Percentiles rank a stretch among this genome's conserved stretches.
These are phyloP conservation scores for Pinctada fucata DNA, from an alignment of 2,888 invertebrate genomes.

Conservation along the genomic window DNA sequence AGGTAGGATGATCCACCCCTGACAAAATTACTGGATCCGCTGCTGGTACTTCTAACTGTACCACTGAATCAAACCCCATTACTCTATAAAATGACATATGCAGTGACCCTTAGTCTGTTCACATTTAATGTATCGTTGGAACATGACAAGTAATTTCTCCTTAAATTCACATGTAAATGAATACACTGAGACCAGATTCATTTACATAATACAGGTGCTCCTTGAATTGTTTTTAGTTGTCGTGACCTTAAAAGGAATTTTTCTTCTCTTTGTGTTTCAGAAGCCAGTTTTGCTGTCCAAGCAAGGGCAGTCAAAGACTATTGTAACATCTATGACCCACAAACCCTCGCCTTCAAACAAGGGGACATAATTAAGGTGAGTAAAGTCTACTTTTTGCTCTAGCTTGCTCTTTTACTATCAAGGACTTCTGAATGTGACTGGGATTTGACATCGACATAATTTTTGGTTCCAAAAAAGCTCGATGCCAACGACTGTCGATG, in stretches of 20 bases:
- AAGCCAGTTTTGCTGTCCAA: constrained; percentile 75
- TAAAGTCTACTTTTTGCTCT: constrained; percentile 7
- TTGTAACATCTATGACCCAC: constrained; percentile 73
- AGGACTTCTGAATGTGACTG: background rate
- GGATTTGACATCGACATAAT: too few species aligned
- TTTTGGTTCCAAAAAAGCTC: too few species aligned
- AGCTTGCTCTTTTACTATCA: background rate
- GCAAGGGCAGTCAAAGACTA: constrained; percentile 76
- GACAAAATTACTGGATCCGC: too few species aligned
- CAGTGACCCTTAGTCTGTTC: too few species aligned
- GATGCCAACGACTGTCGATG: too few species aligned
- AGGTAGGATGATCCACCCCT: too few species aligned
- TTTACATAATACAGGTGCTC: background rate
- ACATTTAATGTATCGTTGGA: too few species aligned
- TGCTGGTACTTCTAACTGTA: too few species aligned
- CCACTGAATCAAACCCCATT: too few species aligned
- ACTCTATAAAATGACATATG: too few species aligned
- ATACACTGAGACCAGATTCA: background rate
- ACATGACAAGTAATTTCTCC: too few species aligned
- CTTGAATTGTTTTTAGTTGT: background rate
- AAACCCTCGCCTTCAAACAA: constrained; percentile 75
- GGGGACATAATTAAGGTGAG: constrained; percentile 78
- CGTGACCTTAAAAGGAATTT: background rate
- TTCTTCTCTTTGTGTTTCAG: constrained; percentile 55
- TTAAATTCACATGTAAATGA: too few species aligned